Conservation (phyloP, 2,113 vertebrate genomes). For the Scatophagus argus region DNA sequence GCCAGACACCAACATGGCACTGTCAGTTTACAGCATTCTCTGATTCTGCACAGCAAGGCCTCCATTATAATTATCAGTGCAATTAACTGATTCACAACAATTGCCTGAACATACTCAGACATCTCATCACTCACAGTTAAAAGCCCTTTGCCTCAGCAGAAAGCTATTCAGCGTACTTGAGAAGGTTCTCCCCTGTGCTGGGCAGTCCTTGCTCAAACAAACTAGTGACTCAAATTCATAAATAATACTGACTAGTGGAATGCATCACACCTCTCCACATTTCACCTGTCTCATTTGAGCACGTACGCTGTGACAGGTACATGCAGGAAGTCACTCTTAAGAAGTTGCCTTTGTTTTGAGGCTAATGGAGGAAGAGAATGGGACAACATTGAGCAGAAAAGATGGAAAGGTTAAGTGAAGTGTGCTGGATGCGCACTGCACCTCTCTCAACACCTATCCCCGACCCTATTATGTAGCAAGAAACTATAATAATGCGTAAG, state of each 20-base stretch:
- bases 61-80: constrained; percentile 72
- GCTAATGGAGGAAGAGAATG: constrained; percentile 3
- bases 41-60: constrained; percentile 70
- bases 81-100: constrained; percentile 74
- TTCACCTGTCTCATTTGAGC: constrained; percentile 25
- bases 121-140: constrained; percentile 45
- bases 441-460: background rate
- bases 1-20: constrained; percentile 61
- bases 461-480: background rate
- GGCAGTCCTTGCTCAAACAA: background rate
- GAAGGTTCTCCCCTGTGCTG: background rate
- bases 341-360: constrained; percentile 14
- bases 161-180: background rate
- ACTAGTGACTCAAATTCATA: constrained; percentile 6
- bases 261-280: constrained; percentile 39
- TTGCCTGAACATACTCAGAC: constrained; percentile 52
- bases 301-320: constrained; percentile 32
- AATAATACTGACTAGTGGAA: constrained; percentile 25
- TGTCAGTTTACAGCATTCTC: constrained; percentile 70
- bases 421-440: background rate
- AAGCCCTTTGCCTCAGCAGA: constrained; percentile 28
- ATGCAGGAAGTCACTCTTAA: constrained; percentile 9
- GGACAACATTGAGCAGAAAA: constrained; percentile 4
- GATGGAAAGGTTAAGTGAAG: constrained; percentile 17
- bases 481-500: constrained; percentile 7